phyloP scores from a whole-genome alignment of 2,113 vertebrate species.

The Daphoenositta chrysoptera region DNA sequence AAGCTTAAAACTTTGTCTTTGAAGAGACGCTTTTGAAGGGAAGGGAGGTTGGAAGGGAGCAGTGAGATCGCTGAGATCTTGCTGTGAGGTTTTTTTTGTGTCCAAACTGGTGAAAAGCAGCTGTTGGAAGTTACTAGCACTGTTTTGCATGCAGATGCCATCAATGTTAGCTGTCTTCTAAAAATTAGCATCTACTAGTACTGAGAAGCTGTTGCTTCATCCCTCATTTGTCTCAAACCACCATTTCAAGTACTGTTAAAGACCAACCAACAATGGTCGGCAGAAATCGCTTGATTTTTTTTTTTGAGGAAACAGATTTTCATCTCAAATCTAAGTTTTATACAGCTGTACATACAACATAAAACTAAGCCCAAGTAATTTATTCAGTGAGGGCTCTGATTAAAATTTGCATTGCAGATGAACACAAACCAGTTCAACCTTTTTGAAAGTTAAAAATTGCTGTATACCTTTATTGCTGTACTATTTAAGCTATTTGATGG shows the following conservation, averaged over 20 bases:
- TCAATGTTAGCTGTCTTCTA: neutral
- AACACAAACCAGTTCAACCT: neutral
- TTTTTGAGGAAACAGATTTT: neutral
- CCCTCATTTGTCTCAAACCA: neutral
- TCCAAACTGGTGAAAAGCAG: neutral
- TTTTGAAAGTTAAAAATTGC: neutral
- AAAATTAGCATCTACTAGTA: neutral
- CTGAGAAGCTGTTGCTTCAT: neutral
- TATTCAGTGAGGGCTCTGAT: neutral
- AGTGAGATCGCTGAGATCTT: neutral
- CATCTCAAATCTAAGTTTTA: neutral
- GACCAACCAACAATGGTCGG: neutral
- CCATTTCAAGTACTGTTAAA: neutral
- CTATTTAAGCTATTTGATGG: neutral
- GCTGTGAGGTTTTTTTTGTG: neutral
- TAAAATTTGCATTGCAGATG: neutral
- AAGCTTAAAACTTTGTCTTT: neutral
- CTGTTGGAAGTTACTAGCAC: neutral
- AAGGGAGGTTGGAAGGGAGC: neutral
- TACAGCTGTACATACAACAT: neutral
- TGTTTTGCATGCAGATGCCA: neutral
- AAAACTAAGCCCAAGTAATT: neutral
- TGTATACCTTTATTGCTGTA: neutral
- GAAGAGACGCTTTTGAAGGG: neutral
- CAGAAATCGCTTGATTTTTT: neutral